Conservation (phyloP, 2,888 invertebrate genomes). For the Idaea dimidiata region DNA sequence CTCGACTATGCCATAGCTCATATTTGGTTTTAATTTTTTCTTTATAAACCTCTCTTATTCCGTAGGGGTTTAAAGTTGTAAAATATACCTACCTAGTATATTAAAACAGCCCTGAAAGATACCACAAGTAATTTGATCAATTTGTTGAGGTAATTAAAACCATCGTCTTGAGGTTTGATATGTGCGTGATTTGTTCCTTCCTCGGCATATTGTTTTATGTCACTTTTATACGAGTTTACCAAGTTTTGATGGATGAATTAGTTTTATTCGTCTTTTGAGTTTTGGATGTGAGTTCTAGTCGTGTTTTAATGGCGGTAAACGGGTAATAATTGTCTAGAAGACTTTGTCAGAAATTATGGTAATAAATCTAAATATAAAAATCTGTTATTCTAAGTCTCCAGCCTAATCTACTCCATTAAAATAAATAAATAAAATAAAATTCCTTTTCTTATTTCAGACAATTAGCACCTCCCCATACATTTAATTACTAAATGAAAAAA, state of each 20-base stretch:
- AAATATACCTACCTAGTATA: no score
- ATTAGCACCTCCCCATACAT: no score
- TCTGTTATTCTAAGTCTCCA: no score
- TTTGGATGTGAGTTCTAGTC: background rate
- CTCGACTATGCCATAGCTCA: no score
- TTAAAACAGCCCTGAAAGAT: background rate
- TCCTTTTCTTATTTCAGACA: no score
- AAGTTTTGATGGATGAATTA: constrained; percentile 1
- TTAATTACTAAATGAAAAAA: no score
- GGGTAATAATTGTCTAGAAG: background rate
- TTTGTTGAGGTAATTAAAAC: background rate
- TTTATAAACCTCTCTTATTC: no score
- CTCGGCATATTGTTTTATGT: background rate
- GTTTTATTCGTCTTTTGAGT: constrained; percentile 1
- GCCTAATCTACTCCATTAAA: no score
- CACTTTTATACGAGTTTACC: background rate
- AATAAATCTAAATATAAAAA: background rate
- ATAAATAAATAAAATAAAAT: no score
- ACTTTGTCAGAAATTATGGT: background rate
- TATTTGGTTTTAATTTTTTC: no score
- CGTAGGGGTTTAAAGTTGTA: no score
- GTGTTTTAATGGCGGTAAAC: background rate
- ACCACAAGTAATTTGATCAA: background rate
- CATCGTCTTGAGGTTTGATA: background rate
- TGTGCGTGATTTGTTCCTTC: background rate